phyloP scores from a whole-genome alignment of 2,797 vertebrate genomes.

The Clarias pachynema region DNA sequence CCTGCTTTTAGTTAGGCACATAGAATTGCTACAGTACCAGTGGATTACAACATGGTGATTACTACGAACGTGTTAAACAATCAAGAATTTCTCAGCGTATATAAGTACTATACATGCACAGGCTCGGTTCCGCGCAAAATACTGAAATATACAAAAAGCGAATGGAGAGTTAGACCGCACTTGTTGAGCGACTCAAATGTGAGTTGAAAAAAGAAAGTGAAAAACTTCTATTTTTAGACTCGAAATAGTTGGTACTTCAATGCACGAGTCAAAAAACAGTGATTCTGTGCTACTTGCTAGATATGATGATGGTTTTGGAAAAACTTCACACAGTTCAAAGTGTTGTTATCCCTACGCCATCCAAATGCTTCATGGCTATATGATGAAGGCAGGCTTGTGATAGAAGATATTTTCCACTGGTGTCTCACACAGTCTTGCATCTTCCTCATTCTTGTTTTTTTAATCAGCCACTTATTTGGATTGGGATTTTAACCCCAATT shows the following conservation, averaged over 20 bases:
- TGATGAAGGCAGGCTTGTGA: not conserved
- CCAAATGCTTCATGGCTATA: not conserved
- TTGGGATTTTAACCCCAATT: not conserved
- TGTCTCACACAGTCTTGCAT: not conserved
- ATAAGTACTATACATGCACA: not conserved
- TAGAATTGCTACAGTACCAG: not conserved
- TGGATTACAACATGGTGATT: not conserved
- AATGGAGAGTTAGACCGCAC: not conserved
- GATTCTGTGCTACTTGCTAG: not conserved
- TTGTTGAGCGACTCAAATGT: not conserved
- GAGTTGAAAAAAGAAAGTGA: not conserved
- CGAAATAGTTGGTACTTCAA: not conserved
- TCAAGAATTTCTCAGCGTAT: not conserved
- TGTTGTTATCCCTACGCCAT: not conserved
- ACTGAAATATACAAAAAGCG: not conserved
- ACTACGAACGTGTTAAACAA: not conserved
- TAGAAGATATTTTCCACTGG: not conserved
- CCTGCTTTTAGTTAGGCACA: not conserved
- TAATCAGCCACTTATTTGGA: not conserved
- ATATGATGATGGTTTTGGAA: too few species aligned
- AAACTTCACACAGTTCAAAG: not conserved
- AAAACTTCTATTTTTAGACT: not conserved
- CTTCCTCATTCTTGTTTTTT: not conserved
- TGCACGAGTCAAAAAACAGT: not conserved
- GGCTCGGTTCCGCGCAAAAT: not conserved